Conservation (phyloP, 2,888 invertebrate genomes). For the Eledone cirrhosa region DNA sequence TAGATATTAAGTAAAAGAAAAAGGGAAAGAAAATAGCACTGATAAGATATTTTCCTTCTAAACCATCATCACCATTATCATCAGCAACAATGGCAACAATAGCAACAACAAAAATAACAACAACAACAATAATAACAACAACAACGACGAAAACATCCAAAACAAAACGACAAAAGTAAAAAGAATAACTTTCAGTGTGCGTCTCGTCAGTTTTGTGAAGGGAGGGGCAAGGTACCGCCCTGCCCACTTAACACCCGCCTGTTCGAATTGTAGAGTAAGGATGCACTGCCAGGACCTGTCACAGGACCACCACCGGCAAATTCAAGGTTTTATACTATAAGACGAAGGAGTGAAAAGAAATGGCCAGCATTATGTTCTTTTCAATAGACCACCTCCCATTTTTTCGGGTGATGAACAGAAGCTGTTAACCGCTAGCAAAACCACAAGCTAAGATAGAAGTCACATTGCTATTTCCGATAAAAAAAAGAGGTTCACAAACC, state of each 20-base stretch:
- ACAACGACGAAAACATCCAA: no score
- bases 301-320: constrained; percentile 20
- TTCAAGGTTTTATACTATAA: constrained; percentile 17
- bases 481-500: not conserved
- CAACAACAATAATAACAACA: no score
- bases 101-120: no score
- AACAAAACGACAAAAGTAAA: no score
- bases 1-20: not conserved
- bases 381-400: constrained; percentile 15
- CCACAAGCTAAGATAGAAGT: constrained; percentile 23
- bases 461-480: not conserved
- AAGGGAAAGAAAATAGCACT: no score
- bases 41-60: no score
- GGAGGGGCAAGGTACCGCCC: no score
- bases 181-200: no score
- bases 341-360: constrained; percentile 16
- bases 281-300: not conserved
- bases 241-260: constrained; percentile 5
- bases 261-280: not conserved
- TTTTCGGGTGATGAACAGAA: not conserved
- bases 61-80: no score
- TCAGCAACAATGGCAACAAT: no score
- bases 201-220: no score
- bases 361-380: constrained; percentile 25
- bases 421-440: constrained; percentile 14